Conservation (phyloP, 2,797 vertebrate genomes). For the Coranthus polyacanthus region DNA sequence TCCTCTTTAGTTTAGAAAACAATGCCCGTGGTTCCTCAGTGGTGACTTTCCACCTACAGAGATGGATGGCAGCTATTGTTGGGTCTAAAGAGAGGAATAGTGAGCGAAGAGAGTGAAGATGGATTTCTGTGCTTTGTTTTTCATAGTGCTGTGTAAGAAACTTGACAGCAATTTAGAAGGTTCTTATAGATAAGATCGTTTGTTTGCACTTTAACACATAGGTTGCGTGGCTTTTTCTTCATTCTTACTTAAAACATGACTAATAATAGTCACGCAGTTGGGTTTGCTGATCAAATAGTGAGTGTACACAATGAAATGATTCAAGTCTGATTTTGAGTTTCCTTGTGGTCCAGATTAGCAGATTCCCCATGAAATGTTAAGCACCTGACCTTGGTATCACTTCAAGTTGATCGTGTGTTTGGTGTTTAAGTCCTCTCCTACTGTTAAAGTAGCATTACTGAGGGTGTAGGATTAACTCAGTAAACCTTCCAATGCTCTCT, state of each 20-base stretch:
- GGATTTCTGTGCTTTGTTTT: constrained; percentile 62
- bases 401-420: constrained; percentile 71
- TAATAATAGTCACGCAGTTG: background rate
- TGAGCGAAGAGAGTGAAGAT: constrained; percentile 47
- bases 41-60: constrained; percentile 61
- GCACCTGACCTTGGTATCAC: constrained; percentile 50
- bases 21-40: constrained; percentile 62
- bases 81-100: constrained; percentile 54
- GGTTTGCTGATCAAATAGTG: background rate
- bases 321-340: constrained; percentile 42
- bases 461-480: constrained; percentile 73
- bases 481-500: constrained; percentile 50
- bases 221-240: background rate
- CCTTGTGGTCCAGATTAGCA: constrained; percentile 46
- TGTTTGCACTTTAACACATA: background rate
- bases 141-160: constrained; percentile 41
- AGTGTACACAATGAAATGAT: constrained; percentile 8
- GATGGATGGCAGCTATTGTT: constrained; percentile 74
- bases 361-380: constrained; percentile 69
- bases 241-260: background rate
- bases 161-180: constrained; percentile 11
- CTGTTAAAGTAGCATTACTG: constrained; percentile 76
- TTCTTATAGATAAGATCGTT: constrained; percentile 30
- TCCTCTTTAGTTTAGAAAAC: constrained; percentile 64
- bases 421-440: constrained; percentile 70